Percentiles rank a stretch among this genome's conserved stretches.
phyloP scores from a whole-genome alignment of 2,888 invertebrate species.

The Eilema griseolum region DNA sequence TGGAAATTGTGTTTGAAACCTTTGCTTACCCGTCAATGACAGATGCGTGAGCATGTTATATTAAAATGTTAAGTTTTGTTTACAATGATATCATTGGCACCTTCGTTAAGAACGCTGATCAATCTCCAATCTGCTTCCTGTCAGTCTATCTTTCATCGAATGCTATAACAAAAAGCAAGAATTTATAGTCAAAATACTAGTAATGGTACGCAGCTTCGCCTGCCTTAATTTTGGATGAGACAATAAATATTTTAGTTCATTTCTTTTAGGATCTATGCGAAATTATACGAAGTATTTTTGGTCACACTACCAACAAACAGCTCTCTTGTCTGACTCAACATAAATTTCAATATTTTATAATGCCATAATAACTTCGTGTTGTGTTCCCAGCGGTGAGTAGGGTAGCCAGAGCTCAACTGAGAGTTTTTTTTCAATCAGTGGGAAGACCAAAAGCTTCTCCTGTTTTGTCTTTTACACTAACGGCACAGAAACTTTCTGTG shows the following conservation, averaged over 20 bases:
- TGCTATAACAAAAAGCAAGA: not conserved
- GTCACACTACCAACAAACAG: too few species aligned
- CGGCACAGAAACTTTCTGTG: too few species aligned
- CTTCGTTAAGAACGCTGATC: not conserved
- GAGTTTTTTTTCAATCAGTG: too few species aligned
- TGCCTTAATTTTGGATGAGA: not conserved
- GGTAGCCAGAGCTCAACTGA: too few species aligned
- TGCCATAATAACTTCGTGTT: too few species aligned
- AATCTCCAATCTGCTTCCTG: not conserved
- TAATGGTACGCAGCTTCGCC: not conserved
- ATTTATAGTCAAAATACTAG: not conserved
- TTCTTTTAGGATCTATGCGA: too few species aligned
- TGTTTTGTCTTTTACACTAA: too few species aligned
- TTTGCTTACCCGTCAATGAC: not conserved
- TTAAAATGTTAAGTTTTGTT: not conserved
- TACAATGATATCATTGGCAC: conserved; percentile 2
- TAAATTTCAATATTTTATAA: too few species aligned
- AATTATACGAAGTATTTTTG: too few species aligned
- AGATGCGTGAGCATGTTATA: not conserved
- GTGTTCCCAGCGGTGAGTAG: too few species aligned
- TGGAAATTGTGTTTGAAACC: not conserved
- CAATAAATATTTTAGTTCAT: not conserved
- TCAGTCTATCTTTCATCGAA: conserved; percentile 5
- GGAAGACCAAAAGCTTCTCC: too few species aligned
- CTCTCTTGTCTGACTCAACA: too few species aligned